phyloP scores from a whole-genome alignment of 2,888 invertebrate genomes.

The Agrochola macilenta region DNA sequence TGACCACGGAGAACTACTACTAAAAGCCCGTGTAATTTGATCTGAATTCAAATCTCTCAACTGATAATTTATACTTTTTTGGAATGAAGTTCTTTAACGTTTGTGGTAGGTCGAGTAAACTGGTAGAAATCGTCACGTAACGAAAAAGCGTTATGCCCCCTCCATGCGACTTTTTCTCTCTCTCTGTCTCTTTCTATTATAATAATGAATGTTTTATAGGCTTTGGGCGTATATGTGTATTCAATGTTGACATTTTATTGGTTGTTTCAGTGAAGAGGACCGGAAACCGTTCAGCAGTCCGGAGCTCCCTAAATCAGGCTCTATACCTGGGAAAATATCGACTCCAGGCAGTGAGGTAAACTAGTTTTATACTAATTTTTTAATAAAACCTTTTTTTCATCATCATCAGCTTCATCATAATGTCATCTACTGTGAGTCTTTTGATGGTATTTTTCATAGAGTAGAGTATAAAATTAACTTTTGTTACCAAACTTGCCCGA shows the following conservation, averaged over 20 bases:
- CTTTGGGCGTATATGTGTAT: no score
- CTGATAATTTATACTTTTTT: not conserved
- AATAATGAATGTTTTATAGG: no score
- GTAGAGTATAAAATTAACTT: no score
- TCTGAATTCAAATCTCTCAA: not conserved
- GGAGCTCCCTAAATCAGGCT: constrained; percentile 77
- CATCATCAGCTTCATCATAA: constrained; percentile 12
- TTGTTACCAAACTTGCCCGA: not conserved
- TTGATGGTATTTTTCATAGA: not conserved
- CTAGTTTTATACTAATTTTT: constrained; percentile 59
- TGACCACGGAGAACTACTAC: not conserved
- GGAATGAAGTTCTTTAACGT: no score
- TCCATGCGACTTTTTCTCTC: no score
- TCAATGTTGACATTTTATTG: not conserved
- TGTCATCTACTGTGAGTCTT: constrained; percentile 19
- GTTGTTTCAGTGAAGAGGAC: constrained; percentile 79
- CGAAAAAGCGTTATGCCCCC: no score
- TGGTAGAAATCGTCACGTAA: no score
- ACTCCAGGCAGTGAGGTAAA: constrained; percentile 82
- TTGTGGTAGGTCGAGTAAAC: no score
- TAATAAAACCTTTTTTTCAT: constrained; percentile 18
- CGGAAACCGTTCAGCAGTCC: constrained; percentile 87
- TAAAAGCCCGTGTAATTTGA: not conserved
- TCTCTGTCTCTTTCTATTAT: no score
- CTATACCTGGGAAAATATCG: constrained; percentile 78